These are phyloP conservation scores for Nysson spinosus DNA, from an alignment of 2,888 invertebrate genomes.

Conservation along the genomic window DNA sequence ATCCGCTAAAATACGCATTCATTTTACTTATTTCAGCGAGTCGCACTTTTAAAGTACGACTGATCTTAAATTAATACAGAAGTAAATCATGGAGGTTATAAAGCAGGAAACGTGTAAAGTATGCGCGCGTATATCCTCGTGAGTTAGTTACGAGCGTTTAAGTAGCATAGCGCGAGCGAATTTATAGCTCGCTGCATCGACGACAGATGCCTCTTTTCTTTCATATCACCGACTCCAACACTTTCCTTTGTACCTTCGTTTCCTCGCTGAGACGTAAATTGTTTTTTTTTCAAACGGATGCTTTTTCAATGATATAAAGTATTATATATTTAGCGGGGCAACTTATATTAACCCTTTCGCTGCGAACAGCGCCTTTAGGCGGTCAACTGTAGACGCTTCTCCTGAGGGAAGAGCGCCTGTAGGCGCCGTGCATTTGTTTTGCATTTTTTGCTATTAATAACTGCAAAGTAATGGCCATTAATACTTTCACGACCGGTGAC, in stretches of 20 bases:
- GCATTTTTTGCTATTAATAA: too few relatives aligned
- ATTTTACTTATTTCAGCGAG: slow-evolving; percentile 3
- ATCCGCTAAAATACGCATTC: slow-evolving; percentile 18
- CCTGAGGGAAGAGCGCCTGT: too few relatives aligned
- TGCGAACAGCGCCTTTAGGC: too few relatives aligned
- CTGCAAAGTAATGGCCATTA: too few relatives aligned
- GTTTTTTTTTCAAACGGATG: too few relatives aligned
- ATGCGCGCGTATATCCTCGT: not conserved
- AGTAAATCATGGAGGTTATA: slow-evolving; percentile 49
- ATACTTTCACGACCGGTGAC: too few relatives aligned
- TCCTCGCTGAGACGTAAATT: not conserved
- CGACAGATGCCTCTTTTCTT: slow-evolving; percentile 37
- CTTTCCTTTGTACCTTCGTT: slow-evolving; percentile 3
- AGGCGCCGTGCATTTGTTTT: too few relatives aligned
- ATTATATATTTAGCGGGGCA: too few relatives aligned
- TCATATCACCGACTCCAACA: not conserved
- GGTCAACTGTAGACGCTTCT: too few relatives aligned
- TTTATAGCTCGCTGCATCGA: slow-evolving; percentile 36
- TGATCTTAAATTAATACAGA: slow-evolving; percentile 44
- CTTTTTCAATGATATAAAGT: too few relatives aligned
- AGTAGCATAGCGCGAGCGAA: slow-evolving; percentile 24
- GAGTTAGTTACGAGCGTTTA: slow-evolving; percentile 37
- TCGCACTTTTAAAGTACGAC: slow-evolving; percentile 1
- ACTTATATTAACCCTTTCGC: too few relatives aligned
- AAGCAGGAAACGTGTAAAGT: slow-evolving; percentile 29